A percentile compares a stretch with the other conserved stretches of the same genome.
phyloP scores from a whole-genome alignment of 2,113 vertebrate species.

The Elaphurus davidianus region DNA sequence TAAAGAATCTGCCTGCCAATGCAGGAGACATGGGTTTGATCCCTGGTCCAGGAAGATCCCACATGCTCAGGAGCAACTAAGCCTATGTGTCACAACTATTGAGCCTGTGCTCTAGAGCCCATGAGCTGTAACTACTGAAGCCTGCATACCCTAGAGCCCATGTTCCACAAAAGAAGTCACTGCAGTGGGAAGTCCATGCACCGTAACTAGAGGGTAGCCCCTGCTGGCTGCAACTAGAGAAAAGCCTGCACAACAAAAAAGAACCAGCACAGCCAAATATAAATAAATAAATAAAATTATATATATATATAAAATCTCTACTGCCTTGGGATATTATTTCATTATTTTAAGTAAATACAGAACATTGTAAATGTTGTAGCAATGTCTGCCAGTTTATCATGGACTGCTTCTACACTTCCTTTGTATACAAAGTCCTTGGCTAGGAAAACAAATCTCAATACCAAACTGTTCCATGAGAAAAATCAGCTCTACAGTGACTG shows the following conservation, averaged over 20 bases:
- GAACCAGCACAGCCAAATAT: neutral
- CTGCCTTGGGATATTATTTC: neutral
- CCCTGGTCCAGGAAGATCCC: neutral
- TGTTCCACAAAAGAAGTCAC: neutral
- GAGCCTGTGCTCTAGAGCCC: neutral
- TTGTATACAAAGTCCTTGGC: neutral
- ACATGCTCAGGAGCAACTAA: neutral
- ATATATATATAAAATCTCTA: neutral
- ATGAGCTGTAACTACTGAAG: neutral
- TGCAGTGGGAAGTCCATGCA: neutral
- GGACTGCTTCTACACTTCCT: neutral
- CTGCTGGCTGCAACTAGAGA: neutral
- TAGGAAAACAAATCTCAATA: neutral
- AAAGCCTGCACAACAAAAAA: neutral
- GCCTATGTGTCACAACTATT: neutral
- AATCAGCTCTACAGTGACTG: neutral
- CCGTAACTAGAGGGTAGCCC: neutral
- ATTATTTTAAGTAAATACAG: conserved; percentile 25
- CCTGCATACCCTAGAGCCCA: neutral
- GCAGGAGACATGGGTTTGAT: neutral
- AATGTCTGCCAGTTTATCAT: neutral
- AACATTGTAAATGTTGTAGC: neutral
- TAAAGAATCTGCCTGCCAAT: neutral
- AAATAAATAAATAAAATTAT: neutral
- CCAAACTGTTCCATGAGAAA: neutral